Evolutionary conservation across 2,888 invertebrate species (phyloP), one percentile per base, ranked within the genome.

Genomic region (Aelia acuminata): DNA sequence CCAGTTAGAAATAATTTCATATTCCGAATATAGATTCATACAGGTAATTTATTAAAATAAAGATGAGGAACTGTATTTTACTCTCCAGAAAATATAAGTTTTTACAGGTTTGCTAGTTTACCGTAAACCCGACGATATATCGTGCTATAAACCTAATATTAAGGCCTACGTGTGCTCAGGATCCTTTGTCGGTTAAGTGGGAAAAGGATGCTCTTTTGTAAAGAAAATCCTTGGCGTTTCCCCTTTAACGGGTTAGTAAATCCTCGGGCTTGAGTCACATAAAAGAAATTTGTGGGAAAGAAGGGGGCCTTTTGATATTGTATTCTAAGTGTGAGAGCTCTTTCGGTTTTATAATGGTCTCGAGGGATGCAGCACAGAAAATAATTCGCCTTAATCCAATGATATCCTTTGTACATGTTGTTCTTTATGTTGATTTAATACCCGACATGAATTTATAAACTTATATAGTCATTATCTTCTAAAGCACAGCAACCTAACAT

Each of bases 261-360:
- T 70, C 63, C 63, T 70, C 18, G 31, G 15, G 18, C 18, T 57
- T 26, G 63, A 70, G 31, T 70, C 63, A 70, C 31, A 35, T 70
- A 35, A 70, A 70, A 35, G 63, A 70, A 35, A 70, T 70, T 70
- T 70, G 63, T 70, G 35, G 63, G 20, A 3, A 2, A 26, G 31
- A 35, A 70, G 35, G 63, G 31, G 18, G 15, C 18, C 35, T 70
- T 70, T 70, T 35, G 63, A 70, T 70, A 70, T 70, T 70, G 63
- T 70, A 70, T 35, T 70, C 63, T 5, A 31, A 63, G 31, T 63
- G 63, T 63, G 31, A 31, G 63, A 31, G 63, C 63, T 63, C 63
- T 63, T 63, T 31, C 63, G 18, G 63, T 31, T 70, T 57, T 70
- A 70, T 70, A 70, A 70, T 35, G 63, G 63, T 22, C 63, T 35